Evolutionary conservation across 2,888 invertebrate species (phyloP), one percentile per base, ranked within the genome.

Genomic region (Mimas tiliae): DNA sequence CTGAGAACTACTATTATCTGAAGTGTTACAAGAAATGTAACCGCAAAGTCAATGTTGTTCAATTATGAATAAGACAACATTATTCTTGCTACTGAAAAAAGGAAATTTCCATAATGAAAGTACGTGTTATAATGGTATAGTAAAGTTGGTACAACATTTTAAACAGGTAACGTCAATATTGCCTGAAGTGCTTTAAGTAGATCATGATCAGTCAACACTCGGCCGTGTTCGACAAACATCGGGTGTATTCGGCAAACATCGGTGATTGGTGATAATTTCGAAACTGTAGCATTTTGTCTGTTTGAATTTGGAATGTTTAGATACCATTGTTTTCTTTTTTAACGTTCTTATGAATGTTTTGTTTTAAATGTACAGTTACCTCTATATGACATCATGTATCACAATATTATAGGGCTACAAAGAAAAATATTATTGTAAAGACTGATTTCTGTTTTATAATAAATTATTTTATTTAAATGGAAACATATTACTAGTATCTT

Each of bases 181-280:
- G 58, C 58, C 58, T 58, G 58, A 19, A 58, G 42, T 58, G 58
- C 58, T 58, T 58, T 58, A 58, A 58, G 55, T 53, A 64, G 65
- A 69, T 69, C 69, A 69, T 63, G 62, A 63, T 69, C 69, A 67
- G 68, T 64, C 66, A 71, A 74, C 69, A 65, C 14, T 55, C 64
- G 64, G 66, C 64, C 62, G 65, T 64, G 65, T 66, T 66, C 67
- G 12, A 16, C 52, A 66, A 65, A 67, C 55, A 64, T 55, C 55
- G 38, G 70, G 16, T 62, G 63, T 51, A 50, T 66, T 69, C 68
- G 67, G 65, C 55, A 75, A 72, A 72, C 69, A 68, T 11, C 42
- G 67, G 72, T 68, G 67, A 76, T 74, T 75, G 74, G 70, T 73
- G 77, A 62, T 79, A 79, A 79, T 76, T 68, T 50, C 64, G 64